phyloP scores from a whole-genome alignment of 2,113 vertebrate species.

The Pomatostomus ruficeps region DNA sequence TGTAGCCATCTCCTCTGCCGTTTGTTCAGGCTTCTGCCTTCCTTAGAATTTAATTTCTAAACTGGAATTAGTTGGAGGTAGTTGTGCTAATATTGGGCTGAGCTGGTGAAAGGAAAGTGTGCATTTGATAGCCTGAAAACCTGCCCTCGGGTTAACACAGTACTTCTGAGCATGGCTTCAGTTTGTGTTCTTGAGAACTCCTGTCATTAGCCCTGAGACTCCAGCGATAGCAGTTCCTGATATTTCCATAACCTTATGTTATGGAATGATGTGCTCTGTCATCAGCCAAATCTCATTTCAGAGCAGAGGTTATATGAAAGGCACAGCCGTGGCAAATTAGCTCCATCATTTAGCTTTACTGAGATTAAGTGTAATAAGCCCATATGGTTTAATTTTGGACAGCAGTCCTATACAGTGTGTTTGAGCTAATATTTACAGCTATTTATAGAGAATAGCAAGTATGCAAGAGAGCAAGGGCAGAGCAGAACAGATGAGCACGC shows the following conservation, averaged over 20 bases:
- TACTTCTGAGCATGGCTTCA: background rate
- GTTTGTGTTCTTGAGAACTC: background rate
- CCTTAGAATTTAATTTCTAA: background rate
- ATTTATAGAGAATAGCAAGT: slow-evolving; percentile 27
- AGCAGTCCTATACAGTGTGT: background rate
- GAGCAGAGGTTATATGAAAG: slow-evolving; percentile 26
- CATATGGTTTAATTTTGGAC: slow-evolving; percentile 20
- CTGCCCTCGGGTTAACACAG: background rate
- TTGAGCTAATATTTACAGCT: slow-evolving; percentile 34
- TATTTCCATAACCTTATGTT: background rate
- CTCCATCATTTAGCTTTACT: background rate
- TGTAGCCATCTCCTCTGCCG: background rate
- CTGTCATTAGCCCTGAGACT: background rate
- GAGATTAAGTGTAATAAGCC: slow-evolving; percentile 10
- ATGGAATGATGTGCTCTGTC: background rate
- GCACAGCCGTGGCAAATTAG: background rate
- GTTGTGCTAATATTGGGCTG: background rate
- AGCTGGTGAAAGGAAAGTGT: background rate
- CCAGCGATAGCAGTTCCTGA: background rate
- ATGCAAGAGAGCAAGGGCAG: background rate
- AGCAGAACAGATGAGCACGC: background rate
- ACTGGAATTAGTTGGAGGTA: background rate
- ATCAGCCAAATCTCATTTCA: background rate
- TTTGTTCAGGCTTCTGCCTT: background rate
- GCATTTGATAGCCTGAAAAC: background rate